A percentile compares a stretch with the other conserved stretches of the same genome.
Evolutionary conservation across 2,888 invertebrate genomes (phyloP).

Genomic region (Ariolimax columbianus): DNA sequence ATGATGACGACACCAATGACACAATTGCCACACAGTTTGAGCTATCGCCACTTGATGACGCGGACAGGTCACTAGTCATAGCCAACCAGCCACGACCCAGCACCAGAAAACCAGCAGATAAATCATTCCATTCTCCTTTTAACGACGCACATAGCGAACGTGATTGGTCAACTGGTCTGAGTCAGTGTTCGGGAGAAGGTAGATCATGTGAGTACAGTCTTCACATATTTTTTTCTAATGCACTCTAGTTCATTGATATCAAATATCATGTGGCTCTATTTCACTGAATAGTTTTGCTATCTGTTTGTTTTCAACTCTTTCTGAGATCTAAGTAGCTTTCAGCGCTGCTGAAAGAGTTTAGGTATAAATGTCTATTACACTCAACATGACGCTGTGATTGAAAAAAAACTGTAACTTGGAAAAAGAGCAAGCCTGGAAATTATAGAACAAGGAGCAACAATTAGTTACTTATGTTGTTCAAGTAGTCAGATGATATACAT

Average conservation of each 20-base stretch:
- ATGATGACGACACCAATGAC: slow-evolving; percentile 29
- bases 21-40: slow-evolving; percentile 34
- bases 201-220: slow-evolving; percentile 61
- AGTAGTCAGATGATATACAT: no score
- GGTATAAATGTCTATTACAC: no score
- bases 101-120: slow-evolving; percentile 40
- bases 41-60: slow-evolving; percentile 17
- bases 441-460: no score
- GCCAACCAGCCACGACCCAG: slow-evolving; percentile 44
- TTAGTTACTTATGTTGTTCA: no score
- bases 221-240: not conserved
- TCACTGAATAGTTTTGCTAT: no score
- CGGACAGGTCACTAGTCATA: slow-evolving; percentile 45
- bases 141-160: slow-evolving; percentile 71
- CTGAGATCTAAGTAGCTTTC: no score
- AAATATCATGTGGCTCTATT: no score
- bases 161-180: slow-evolving; percentile 66
- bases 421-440: no score
- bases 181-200: slow-evolving; percentile 47
- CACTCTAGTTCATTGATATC: not conserved
- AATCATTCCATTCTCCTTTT: slow-evolving; percentile 61
- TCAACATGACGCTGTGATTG: no score
- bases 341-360: no score
- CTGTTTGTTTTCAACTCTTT: no score
- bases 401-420: no score